A percentile compares a stretch with the other conserved stretches of the same genome.
Evolutionary conservation across 2,797 vertebrate genomes (phyloP).

Genomic region (Phrynocephalus forsythii): DNA sequence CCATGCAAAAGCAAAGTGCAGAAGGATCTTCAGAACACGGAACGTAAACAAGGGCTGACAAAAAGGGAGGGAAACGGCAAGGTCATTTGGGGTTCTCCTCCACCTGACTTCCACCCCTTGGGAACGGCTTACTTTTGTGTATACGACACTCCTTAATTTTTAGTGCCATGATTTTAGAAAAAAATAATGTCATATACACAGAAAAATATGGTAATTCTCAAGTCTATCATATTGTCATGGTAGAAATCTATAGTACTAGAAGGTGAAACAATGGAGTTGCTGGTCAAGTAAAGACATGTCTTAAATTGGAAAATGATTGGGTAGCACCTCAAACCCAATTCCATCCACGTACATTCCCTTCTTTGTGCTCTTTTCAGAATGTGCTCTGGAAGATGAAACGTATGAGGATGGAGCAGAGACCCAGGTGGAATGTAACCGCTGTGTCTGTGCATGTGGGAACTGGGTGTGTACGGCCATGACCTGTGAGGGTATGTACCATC

Average conservation of each 20-base stretch:
- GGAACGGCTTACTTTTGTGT: too few species aligned
- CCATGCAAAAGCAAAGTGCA: too few species aligned
- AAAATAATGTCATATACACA: too few species aligned
- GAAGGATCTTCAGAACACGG: too few species aligned
- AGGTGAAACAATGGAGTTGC: neutral
- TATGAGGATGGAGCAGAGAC: slow-evolving; percentile 96
- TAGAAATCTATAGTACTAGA: neutral
- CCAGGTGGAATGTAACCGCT: slow-evolving; percentile 96
- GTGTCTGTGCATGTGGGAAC: slow-evolving; percentile 97
- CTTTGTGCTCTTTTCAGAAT: slow-evolving; percentile 81
- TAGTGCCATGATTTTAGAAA: too few species aligned
- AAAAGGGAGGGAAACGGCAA: too few species aligned
- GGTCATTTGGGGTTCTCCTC: too few species aligned
- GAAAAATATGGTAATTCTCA: neutral
- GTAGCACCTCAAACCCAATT: neutral
- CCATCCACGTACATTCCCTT: neutral
- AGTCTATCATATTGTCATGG: neutral
- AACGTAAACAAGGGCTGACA: too few species aligned
- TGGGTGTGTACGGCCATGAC: slow-evolving; percentile 99
- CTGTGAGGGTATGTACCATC: slow-evolving; percentile 84
- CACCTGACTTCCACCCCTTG: too few species aligned
- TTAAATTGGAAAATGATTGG: neutral
- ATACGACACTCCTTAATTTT: too few species aligned
- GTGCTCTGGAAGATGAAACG: slow-evolving; percentile 94
- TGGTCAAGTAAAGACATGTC: neutral